These are phyloP conservation scores for Corella eumyota DNA, from an alignment of 23 tunicate species.

Conservation along the genomic window DNA sequence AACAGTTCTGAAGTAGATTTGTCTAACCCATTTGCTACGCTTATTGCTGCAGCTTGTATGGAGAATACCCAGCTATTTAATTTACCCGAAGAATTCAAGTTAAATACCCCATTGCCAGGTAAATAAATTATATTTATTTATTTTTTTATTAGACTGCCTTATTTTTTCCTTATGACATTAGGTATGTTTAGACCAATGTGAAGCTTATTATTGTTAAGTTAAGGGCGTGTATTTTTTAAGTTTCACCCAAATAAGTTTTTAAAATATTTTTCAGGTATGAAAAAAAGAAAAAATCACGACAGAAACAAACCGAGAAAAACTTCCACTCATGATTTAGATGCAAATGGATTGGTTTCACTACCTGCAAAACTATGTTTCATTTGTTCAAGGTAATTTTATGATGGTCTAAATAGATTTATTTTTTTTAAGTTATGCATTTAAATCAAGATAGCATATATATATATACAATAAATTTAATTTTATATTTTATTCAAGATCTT, in stretches of 20 bases:
- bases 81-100: conserved; percentile 35
- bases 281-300: conserved; percentile 5
- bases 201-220: background rate
- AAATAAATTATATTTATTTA: background rate
- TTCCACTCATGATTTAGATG: conserved; percentile 57
- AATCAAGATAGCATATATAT: background rate
- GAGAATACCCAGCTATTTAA: conserved; percentile 67
- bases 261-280: conserved; percentile 47
- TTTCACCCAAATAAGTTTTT: too few species aligned
- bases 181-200: background rate
- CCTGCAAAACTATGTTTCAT: conserved; percentile 74
- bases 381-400: conserved; percentile 43
- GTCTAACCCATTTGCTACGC: conserved; percentile 61
- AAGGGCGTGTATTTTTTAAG: too few species aligned
- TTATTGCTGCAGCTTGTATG: conserved; percentile 76
- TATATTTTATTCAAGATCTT: conserved; percentile 35
- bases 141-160: background rate
- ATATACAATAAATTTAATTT: background rate
- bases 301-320: conserved; percentile 12
- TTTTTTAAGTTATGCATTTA: too few species aligned
- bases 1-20: too few species aligned
- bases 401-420: background rate
- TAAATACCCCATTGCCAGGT: conserved; percentile 57
- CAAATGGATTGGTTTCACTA: conserved; percentile 47
- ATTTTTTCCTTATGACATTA: background rate